These are phyloP conservation scores for Andrena hattorfiana DNA, from an alignment of 2,888 invertebrate species.

Conservation along the genomic window DNA sequence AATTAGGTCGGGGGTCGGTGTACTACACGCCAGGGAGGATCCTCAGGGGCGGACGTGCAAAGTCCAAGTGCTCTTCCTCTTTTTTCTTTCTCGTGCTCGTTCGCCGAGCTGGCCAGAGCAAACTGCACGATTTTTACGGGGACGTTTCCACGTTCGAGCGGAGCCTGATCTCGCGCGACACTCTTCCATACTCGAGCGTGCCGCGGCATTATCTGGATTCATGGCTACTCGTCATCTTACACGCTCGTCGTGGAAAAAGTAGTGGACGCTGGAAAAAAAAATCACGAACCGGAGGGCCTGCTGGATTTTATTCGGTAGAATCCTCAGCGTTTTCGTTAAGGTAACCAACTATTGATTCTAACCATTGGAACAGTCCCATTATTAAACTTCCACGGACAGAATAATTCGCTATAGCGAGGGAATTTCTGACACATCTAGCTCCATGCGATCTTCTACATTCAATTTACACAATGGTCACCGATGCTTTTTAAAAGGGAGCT, in stretches of 20 bases:
- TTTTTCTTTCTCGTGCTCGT: neutral
- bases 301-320: neutral
- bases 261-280: neutral
- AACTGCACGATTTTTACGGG: conserved; percentile 31
- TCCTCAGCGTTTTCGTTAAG: neutral
- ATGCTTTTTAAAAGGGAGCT: neutral
- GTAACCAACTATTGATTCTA: too few species aligned
- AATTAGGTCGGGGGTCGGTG: conserved; percentile 74
- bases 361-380: too few species aligned
- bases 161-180: conserved; percentile 18
- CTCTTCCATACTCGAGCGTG: neutral
- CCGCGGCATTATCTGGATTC: conserved; percentile 4
- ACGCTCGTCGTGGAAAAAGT: neutral
- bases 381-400: too few species aligned
- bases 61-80: conserved; percentile 34
- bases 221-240: conserved; percentile 2
- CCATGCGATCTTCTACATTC: too few species aligned
- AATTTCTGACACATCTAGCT: too few species aligned
- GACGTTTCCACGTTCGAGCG: conserved; percentile 8
- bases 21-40: conserved; percentile 59
- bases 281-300: neutral
- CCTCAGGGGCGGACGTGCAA: conserved; percentile 37
- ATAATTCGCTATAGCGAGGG: too few species aligned
- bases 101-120: conserved; percentile 1
- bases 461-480: too few species aligned